Conservation (phyloP, 2,113 vertebrate genomes). For the Acrocephalus arundinaceus region DNA sequence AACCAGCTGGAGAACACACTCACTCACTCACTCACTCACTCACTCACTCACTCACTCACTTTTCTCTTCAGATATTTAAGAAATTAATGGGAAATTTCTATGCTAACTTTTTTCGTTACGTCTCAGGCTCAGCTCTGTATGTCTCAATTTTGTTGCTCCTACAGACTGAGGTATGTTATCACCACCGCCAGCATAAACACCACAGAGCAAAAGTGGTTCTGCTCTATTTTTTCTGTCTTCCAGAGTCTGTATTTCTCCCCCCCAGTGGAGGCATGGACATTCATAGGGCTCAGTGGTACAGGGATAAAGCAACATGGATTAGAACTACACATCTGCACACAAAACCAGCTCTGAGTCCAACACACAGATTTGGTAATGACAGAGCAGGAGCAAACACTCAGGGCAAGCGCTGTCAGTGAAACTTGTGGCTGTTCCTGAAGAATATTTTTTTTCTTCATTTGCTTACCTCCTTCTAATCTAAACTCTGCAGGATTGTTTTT, state of each 20-base stretch:
- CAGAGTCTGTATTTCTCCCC: neutral
- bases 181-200: neutral
- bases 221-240: neutral
- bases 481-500: neutral
- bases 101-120: neutral
- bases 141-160: neutral
- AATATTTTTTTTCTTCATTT: neutral
- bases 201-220: neutral
- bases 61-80: neutral
- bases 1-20: neutral
- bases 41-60: neutral
- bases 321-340: neutral
- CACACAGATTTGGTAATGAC: neutral
- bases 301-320: neutral
- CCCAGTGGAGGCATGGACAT: neutral
- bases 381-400: neutral
- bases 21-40: neutral
- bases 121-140: neutral
- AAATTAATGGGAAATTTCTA: neutral
- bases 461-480: neutral
- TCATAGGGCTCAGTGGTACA: neutral
- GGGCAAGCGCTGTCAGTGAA: accelerated
- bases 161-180: neutral
- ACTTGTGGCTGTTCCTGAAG: neutral
- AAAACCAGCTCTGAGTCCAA: neutral